A percentile compares a stretch with the other conserved stretches of the same genome.
Evolutionary conservation across 2,113 vertebrate species (phyloP).

Genomic region (Rutilus rutilus): DNA sequence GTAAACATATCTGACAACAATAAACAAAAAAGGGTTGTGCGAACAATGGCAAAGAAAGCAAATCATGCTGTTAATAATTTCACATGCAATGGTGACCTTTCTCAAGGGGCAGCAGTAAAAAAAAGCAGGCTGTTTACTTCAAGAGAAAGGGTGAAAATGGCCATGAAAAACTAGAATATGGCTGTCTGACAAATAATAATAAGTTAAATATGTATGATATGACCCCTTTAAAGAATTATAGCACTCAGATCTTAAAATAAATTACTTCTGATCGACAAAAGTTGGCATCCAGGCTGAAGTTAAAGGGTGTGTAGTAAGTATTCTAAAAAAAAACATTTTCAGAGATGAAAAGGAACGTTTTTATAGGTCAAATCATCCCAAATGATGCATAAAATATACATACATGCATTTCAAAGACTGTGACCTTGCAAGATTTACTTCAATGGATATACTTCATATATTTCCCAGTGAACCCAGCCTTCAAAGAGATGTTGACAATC

Average conservation of each 20-base stretch:
- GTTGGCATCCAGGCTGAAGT: not conserved
- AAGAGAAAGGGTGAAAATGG: not conserved
- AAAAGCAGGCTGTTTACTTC: not conserved
- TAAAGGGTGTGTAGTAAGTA: not conserved
- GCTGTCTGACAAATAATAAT: not conserved
- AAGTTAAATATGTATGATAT: slow-evolving; percentile 1
- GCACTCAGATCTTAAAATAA: not conserved
- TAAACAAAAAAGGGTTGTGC: not conserved
- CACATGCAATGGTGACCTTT: not conserved
- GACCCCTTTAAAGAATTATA: not conserved
- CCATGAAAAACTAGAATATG: not conserved
- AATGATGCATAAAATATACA: not conserved
- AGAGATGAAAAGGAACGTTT: not conserved
- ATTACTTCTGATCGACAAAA: not conserved
- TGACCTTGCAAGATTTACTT: not conserved
- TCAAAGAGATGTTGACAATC: not conserved
- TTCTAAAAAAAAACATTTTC: not conserved
- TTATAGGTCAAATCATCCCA: slow-evolving; percentile 8
- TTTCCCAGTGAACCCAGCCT: slow-evolving; percentile 1
- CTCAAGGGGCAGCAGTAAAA: not conserved
- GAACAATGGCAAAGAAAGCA: not conserved
- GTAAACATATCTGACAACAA: not conserved
- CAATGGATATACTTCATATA: not conserved
- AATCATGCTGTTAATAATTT: not conserved
- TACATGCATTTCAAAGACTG: slow-evolving; percentile 22